Conservation (phyloP, 2,797 vertebrate genomes). For the Leucoraja ocellata region DNA sequence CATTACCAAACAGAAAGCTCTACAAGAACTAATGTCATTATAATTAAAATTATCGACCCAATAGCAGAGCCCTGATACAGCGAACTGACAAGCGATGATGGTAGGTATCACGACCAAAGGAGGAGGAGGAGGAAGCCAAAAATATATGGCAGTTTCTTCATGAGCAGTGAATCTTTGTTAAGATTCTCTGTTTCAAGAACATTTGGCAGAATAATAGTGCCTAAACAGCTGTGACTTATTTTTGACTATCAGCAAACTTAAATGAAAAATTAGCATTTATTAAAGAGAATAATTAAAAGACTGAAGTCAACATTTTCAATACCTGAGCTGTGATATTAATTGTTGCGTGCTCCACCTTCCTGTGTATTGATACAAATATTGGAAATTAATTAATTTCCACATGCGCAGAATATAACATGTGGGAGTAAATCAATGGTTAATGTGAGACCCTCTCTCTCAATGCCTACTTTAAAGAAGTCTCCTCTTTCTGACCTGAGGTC, state of each 20-base stretch:
- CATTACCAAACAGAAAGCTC: neutral
- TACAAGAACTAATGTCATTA: neutral
- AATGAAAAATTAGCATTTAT: constrained; percentile 8
- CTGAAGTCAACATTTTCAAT: neutral
- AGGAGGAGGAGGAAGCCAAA: neutral
- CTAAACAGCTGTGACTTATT: neutral
- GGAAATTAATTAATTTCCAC: neutral
- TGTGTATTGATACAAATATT: neutral
- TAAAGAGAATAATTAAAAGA: neutral
- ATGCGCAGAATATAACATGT: too few species aligned
- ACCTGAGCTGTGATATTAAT: neutral
- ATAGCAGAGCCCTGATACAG: neutral
- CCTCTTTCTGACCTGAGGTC: too few species aligned
- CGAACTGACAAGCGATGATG: neutral
- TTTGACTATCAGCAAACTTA: neutral
- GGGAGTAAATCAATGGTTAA: too few species aligned
- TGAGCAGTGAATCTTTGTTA: neutral
- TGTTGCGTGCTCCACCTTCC: neutral
- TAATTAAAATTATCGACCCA: neutral
- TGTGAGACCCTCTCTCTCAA: too few species aligned
- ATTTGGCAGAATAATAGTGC: neutral
- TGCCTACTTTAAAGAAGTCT: too few species aligned
- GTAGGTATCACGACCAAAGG: neutral
- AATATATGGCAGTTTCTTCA: neutral
- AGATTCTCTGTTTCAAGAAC: neutral